Conservation (phyloP, 2,797 vertebrate species). For the Microctenopoma stevenorrisi region DNA sequence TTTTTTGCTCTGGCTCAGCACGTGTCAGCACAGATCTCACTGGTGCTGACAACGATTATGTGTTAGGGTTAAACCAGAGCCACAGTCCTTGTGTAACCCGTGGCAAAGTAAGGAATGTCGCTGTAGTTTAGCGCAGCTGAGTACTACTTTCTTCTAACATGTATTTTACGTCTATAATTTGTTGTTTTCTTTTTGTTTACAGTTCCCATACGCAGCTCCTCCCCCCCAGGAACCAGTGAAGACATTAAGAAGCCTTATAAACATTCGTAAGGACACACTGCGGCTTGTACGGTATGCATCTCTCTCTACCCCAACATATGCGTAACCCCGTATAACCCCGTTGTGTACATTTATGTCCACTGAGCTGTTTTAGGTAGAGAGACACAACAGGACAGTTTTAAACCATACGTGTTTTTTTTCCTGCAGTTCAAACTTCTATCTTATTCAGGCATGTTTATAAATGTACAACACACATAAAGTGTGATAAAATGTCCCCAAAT, state of each 20-base stretch:
- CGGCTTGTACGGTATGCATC: conserved; percentile 90
- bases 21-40: conserved; percentile 59
- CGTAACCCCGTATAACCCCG: conserved; percentile 15
- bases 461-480: not conserved
- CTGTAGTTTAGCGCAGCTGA: conserved; percentile 31
- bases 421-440: not conserved
- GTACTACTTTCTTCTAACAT: conserved; percentile 32
- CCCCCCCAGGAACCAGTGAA: conserved; percentile 98
- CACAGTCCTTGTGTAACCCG: conserved; percentile 37
- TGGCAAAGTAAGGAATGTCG: conserved; percentile 56
- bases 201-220: conserved; percentile 97
- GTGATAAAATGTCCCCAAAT: not conserved
- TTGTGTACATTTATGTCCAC: conserved; percentile 15
- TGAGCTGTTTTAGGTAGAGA: conserved; percentile 29
- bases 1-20: conserved; percentile 57
- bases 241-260: conserved; percentile 96
- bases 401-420: conserved; percentile 6
- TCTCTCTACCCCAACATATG: conserved; percentile 7
- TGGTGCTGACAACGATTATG: conserved; percentile 57
- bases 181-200: conserved; percentile 57
- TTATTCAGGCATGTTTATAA: not conserved
- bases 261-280: conserved; percentile 97
- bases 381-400: conserved; percentile 5
- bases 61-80: conserved; percentile 55
- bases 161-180: conserved; percentile 54